A percentile compares a stretch with the other conserved stretches of the same genome.
These are phyloP conservation scores for Ectemnius lituratus DNA, from an alignment of 2,888 invertebrate species.

Conservation along the genomic window DNA sequence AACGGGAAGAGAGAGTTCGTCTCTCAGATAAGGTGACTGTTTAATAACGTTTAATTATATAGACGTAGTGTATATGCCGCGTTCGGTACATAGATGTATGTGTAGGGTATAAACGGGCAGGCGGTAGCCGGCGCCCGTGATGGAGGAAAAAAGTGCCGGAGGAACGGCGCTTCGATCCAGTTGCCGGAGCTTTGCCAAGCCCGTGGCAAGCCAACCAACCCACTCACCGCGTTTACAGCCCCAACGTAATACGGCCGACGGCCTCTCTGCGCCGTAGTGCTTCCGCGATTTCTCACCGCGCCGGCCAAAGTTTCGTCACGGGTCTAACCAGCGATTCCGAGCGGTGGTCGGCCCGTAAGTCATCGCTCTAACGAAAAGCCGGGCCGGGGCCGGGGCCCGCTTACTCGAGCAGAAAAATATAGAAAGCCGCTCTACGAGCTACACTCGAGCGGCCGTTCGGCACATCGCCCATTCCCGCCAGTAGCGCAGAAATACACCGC, in stretches of 20 bases:
- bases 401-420: constrained; percentile 7
- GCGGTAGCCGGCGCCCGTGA: constrained; percentile 28
- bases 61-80: constrained; percentile 36
- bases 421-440: constrained; percentile 2
- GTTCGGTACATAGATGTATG: constrained; percentile 17
- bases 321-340: constrained; percentile 7
- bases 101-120: constrained; percentile 37
- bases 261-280: constrained; percentile 20
- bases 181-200: constrained; percentile 46
- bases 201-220: constrained; percentile 38
- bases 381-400: neutral
- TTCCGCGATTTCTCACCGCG: constrained; percentile 40
- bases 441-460: neutral
- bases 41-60: constrained; percentile 75
- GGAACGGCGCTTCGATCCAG: constrained; percentile 37
- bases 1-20: constrained; percentile 36
- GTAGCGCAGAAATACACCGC: neutral
- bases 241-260: constrained; percentile 31
- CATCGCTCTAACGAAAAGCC: constrained; percentile 7
- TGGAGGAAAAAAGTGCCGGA: constrained; percentile 29
- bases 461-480: neutral
- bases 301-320: constrained; percentile 32
- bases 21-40: constrained; percentile 68
- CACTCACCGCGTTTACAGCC: constrained; percentile 23
- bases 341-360: neutral